Evolutionary conservation across 2,113 vertebrate species (phyloP), one percentile per base, ranked within the genome.

Genomic region (Plectropomus leopardus): DNA sequence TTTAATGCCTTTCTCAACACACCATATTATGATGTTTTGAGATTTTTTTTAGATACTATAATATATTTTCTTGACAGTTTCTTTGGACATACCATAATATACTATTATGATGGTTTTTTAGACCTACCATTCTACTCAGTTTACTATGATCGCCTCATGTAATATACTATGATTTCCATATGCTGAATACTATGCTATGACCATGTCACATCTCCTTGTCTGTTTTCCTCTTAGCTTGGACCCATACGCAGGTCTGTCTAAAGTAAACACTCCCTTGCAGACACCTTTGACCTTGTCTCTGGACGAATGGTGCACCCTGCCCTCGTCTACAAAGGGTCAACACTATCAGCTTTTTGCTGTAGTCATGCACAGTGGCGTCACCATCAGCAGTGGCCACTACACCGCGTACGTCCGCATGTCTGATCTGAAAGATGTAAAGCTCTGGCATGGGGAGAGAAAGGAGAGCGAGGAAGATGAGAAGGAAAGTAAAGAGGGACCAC

Each of bases 311-410:
- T 97, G 98, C 93, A 98, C 96, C 0, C 93, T 90, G 67, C 95
- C 96, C 32, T 96, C 95, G 7, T 95, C 95, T 26, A 26, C 54
- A 0, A 67, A 76, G n/a, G 96, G 93, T 0, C 96, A 97, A 82
- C 94, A 89, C 84, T 99, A 99, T 21, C 95, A 96, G 69, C 92
- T 99, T 7, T 99, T 99, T 50, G 98, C 97, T 0, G 97, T 99
- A 76, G 97, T 99, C 30, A 99, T 99, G 98, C 98, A 99, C 89
- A 99, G 97, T 11, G 98, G 98, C 44, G 94, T 98, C 76, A 99
- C 98, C 8, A 99, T 99, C 82, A 98, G 97, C 94, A 98, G 98
- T 16, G 98, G 98, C 28, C 98, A 99, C 87, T 99, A 99, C 91
- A 99, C 98, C 3, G 96, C 98, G 60, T 99, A 96, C 26, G 94